phyloP scores from a whole-genome alignment of 2,113 vertebrate species.

The Theristicus caerulescens region DNA sequence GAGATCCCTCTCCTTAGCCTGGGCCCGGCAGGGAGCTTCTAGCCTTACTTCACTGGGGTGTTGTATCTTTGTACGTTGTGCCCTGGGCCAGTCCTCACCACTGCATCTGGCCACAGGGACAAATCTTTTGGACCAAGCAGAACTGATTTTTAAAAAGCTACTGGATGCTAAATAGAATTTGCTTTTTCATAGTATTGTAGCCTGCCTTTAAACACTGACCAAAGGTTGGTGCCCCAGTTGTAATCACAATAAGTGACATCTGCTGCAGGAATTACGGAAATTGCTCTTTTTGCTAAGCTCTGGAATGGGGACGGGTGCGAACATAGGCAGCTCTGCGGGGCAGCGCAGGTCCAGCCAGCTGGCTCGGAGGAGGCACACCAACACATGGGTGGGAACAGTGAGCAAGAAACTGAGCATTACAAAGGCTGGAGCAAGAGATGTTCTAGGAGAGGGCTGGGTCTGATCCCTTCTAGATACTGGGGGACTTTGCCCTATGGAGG shows the following conservation, averaged over 20 bases:
- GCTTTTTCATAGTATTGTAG: not conserved
- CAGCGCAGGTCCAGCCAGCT: not conserved
- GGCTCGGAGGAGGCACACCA: not conserved
- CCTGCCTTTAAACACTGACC: not conserved
- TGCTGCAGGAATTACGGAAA: not conserved
- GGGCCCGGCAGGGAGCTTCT: not conserved
- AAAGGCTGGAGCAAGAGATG: not conserved
- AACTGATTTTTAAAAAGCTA: not conserved
- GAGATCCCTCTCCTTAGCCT: not conserved
- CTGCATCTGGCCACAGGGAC: not conserved
- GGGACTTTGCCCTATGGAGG: not conserved
- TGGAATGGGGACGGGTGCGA: not conserved
- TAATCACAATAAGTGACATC: not conserved
- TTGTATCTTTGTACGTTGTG: not conserved
- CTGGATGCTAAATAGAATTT: not conserved
- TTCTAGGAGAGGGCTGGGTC: not conserved
- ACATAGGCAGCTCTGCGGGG: not conserved
- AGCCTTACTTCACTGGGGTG: not conserved
- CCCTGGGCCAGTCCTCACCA: not conserved
- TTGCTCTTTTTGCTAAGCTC: not conserved
- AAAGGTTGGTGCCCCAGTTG: not conserved
- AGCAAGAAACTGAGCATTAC: not conserved
- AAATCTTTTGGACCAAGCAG: conserved; percentile 26
- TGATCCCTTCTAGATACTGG: not conserved
- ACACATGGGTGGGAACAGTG: not conserved